Evolutionary conservation across 2,113 vertebrate genomes (phyloP).

Genomic region (Rhegmatorhina hoffmannsi): DNA sequence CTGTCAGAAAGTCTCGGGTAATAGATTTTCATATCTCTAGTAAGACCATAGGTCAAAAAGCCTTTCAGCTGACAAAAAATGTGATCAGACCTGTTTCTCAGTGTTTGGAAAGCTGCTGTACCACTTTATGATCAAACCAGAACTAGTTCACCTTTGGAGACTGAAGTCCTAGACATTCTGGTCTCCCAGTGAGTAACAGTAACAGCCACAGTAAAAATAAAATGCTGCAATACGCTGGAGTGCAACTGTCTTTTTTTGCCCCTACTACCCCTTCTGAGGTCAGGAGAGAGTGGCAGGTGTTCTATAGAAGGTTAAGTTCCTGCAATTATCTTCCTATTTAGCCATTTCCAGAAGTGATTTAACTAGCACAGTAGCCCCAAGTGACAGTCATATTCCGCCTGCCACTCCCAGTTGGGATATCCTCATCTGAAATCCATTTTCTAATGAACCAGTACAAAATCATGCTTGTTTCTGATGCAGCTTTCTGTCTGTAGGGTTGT

Average conservation of each 20-base stretch:
- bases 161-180: not conserved
- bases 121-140: not conserved
- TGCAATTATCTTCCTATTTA: not conserved
- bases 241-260: not conserved
- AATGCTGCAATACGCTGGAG: not conserved
- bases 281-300: not conserved
- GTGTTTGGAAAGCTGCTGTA: not conserved
- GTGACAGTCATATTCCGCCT: not conserved
- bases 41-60: not conserved
- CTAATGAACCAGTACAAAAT: not conserved
- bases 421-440: not conserved
- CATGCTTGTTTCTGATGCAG: not conserved
- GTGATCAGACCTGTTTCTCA: not conserved
- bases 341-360: not conserved
- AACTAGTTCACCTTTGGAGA: not conserved
- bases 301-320: not conserved
- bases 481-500: not conserved
- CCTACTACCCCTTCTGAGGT: not conserved
- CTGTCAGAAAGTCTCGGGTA: not conserved
- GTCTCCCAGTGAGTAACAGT: not conserved
- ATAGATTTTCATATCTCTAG: not conserved
- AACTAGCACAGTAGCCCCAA: not conserved
- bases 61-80: not conserved
- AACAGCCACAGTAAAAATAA: not conserved
- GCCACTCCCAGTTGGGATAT: not conserved